Evolutionary conservation across 1,140 invertebrate genomes (phyloP).

Genomic region (Trichomalopsis sarcophagae): DNA sequence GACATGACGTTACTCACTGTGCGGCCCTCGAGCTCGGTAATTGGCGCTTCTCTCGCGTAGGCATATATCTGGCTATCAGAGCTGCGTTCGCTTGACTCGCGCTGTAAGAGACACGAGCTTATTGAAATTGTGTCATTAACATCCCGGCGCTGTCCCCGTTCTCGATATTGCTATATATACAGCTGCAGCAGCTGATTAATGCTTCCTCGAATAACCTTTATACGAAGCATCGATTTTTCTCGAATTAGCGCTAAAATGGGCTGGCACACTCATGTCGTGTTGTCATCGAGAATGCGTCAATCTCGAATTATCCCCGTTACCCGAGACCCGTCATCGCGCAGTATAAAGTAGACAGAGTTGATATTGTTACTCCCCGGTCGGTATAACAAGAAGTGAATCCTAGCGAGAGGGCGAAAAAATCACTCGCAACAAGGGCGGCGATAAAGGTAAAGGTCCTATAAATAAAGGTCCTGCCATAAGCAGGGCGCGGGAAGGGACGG

Average conservation of each 20-base stretch:
- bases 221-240: too few relatives aligned
- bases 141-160: not conserved
- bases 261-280: too few relatives aligned
- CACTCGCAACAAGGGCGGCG: not conserved
- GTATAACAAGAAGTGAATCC: not conserved
- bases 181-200: not conserved
- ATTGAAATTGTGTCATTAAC: conserved; percentile 19
- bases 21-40: not conserved
- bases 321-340: too few relatives aligned
- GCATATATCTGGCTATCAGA: not conserved
- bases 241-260: too few relatives aligned
- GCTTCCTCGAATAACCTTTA: not conserved
- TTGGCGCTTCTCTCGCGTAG: not conserved
- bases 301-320: too few relatives aligned
- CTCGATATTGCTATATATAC: not conserved
- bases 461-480: not conserved
- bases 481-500: not conserved
- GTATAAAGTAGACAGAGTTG: too few relatives aligned
- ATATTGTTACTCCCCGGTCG: not conserved
- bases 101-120: not conserved
- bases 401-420: not conserved
- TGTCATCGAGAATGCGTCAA: too few relatives aligned
- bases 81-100: not conserved
- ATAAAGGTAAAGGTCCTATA: too few relatives aligned
- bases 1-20: conserved; percentile 2